A percentile compares a stretch with the other conserved stretches of the same genome.
Conservation (phyloP, 2,888 invertebrate species). For the Melanchra persicariae region DNA sequence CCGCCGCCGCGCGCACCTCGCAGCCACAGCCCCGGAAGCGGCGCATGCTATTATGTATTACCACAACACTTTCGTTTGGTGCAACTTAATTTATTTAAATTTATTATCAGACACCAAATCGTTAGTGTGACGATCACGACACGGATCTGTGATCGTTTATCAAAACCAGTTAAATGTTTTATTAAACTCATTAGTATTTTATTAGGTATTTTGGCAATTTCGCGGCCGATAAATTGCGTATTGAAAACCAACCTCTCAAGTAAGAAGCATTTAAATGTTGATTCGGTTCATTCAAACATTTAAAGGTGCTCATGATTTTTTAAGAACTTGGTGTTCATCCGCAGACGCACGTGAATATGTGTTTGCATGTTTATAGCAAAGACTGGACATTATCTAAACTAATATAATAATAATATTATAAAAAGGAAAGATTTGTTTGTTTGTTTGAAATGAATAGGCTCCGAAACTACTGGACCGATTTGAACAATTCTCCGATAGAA, state of each 20-base stretch:
- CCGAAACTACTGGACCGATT: too few relatives aligned
- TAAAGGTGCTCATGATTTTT: background rate
- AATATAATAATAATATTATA: too few relatives aligned
- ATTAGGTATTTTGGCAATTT: constrained; percentile 32
- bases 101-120: constrained; percentile 20
- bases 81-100: constrained; percentile 37
- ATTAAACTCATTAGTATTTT: constrained; percentile 29
- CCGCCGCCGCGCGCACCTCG: constrained; percentile 30
- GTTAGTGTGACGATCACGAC: constrained; percentile 35
- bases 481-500: too few relatives aligned
- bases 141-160: constrained; percentile 48
- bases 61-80: constrained; percentile 54
- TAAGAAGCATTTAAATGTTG: constrained; percentile 18
- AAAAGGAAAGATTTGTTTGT: too few relatives aligned
- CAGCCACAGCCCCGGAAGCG: constrained; percentile 62
- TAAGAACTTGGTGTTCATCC: background rate
- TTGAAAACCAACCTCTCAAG: constrained; percentile 28
- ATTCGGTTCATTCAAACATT: constrained; percentile 5
- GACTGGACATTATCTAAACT: constrained; percentile 1
- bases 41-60: constrained; percentile 53
- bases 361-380: constrained; percentile 1
- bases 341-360: background rate
- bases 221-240: constrained; percentile 9
- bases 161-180: constrained; percentile 49
- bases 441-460: too few relatives aligned